Evolutionary conservation across 2,797 vertebrate species (phyloP), one percentile per base, ranked within the genome.

Genomic region (Urosaurus nigricauda): DNA sequence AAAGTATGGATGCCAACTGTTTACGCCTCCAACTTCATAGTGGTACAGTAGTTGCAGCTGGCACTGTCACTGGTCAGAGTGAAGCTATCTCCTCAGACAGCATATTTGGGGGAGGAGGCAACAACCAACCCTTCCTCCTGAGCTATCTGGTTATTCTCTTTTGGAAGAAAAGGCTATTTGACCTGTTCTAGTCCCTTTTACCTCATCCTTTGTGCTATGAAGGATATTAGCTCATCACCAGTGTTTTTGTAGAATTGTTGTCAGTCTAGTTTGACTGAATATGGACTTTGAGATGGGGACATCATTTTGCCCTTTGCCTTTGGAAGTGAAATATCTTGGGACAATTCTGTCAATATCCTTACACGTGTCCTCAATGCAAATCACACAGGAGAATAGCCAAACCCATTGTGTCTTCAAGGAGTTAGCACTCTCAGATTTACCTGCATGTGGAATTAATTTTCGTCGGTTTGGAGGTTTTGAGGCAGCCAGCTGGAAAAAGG

Each of bases 401-500:
- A 12, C 32, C 4, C 40, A 17, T 35, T n/a, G 40, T 86, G 35
- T 4, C 9, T n/a, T 40, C n/a, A 82, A 82, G 70, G 68, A 77
- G 65, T 65, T 11, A 56, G 63, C 0, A 24, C 35, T 4, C 0
- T 1, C 0, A 68, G 40, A 4, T 84, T 96, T 96, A 99, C 99
- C 98, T 97, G 98, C 74, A 85, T 95, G 96, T 65, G 97, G 92
- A 68, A 96, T 93, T 53, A 95, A 89, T 93, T 96, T 98, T 84
- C 96, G 95, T 90, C 97, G 97, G 92, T 94, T 96, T 84, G 97
- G 96, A 88, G 95, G 89, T 85, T 95, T 97, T 83, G 95, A 90
- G 88, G 93, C 94, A 77, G 98, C 97, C 91, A 97, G 97, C n/a
- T 98, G 96, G 87, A 98, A 98, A 96, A 99, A 99, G 0, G 97